A percentile compares a stretch with the other conserved stretches of the same genome.
Conservation (phyloP, 2,113 vertebrate species). For the Sisor rabdophorus region DNA sequence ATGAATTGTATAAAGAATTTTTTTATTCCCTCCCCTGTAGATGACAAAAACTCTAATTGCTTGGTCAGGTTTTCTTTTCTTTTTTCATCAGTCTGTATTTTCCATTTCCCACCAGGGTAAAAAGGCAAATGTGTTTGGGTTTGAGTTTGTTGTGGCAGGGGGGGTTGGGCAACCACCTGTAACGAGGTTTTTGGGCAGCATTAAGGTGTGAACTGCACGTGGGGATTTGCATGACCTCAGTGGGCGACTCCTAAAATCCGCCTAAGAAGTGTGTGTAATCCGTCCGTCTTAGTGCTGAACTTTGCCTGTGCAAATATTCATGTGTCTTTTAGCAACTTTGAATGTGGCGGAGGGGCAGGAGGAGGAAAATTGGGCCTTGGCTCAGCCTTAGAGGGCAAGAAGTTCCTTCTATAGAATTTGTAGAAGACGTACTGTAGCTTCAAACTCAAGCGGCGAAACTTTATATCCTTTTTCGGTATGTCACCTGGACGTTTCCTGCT, state of each 20-base stretch:
- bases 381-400: too few species aligned
- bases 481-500: constrained; percentile 6
- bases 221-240: not conserved
- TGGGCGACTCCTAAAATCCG: not conserved
- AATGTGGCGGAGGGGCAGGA: not conserved
- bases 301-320: not conserved
- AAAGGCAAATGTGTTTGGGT: not conserved
- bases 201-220: not conserved
- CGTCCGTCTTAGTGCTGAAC: not conserved
- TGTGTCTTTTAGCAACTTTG: not conserved
- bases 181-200: not conserved
- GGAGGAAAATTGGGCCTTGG: not conserved
- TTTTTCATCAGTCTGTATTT: not conserved
- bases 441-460: not conserved
- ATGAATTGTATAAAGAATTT: too few species aligned
- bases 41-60: too few species aligned
- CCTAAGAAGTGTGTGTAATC: not conserved
- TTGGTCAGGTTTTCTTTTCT: not conserved
- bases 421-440: not conserved
- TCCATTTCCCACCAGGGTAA: not conserved
- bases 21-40: too few species aligned
- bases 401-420: not conserved
- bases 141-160: too few species aligned
- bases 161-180: not conserved
- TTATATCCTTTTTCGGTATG: not conserved